Conservation (phyloP, 2,888 invertebrate species). For the Dione juno region DNA sequence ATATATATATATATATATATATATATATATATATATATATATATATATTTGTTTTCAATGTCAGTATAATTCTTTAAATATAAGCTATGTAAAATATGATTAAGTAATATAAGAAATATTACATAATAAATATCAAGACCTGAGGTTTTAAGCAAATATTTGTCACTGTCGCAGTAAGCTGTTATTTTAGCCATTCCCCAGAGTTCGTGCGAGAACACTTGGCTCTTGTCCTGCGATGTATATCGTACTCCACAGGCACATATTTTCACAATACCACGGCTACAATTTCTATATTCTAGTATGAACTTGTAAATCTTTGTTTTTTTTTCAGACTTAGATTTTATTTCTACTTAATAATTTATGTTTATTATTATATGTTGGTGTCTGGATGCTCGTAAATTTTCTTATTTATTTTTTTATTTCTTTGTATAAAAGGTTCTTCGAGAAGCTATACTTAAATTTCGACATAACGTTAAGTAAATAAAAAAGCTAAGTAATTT, state of each 20-base stretch:
- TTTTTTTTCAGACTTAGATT: neutral
- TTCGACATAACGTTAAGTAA: neutral
- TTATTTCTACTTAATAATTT: neutral
- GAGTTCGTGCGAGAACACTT: slow-evolving; percentile 13
- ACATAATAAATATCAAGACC: neutral
- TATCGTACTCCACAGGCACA: slow-evolving; percentile 16
- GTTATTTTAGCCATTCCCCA: slow-evolving; percentile 22
- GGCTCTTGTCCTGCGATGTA: slow-evolving; percentile 15
- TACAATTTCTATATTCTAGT: neutral
- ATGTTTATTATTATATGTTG: neutral
- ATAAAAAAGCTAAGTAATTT: too few relatives aligned
- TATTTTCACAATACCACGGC: slow-evolving; percentile 17
- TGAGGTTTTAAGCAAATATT: slow-evolving; percentile 15
- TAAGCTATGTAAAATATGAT: neutral
- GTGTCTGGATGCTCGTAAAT: neutral
- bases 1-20: too few relatives aligned
- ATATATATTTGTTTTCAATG: neutral
- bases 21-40: too few relatives aligned
- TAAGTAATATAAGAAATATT: slow-evolving; percentile 2
- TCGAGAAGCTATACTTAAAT: neutral
- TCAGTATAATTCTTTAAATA: neutral
- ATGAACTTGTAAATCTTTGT: neutral
- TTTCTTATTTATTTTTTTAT: neutral
- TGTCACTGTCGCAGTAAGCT: slow-evolving; percentile 13
- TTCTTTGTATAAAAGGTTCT: neutral